These are phyloP conservation scores for Megalops atlanticus DNA, from an alignment of 2,113 vertebrate species.

Conservation along the genomic window DNA sequence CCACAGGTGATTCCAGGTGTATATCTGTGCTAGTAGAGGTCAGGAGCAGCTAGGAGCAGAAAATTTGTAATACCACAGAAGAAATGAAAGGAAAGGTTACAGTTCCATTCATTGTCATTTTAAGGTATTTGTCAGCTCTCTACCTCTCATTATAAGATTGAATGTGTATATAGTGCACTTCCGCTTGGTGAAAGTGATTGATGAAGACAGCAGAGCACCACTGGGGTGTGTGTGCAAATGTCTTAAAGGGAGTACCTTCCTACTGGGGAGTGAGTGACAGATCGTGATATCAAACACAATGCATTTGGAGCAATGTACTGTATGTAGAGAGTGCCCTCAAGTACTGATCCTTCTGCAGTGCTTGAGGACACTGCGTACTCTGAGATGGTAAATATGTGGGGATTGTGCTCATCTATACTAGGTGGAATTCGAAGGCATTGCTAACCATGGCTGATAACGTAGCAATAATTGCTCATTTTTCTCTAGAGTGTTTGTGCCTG, in stretches of 20 bases:
- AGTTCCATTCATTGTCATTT: neutral
- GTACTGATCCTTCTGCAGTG: neutral
- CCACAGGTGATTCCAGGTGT: neutral
- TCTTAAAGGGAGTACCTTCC: neutral
- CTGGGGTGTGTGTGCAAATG: neutral
- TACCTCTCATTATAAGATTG: neutral
- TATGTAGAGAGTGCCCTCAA: neutral
- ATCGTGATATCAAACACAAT: neutral
- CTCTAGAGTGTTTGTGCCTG: slow-evolving; percentile 6
- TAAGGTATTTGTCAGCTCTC: neutral
- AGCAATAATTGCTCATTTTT: neutral
- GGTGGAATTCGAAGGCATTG: neutral
- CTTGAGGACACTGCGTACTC: neutral
- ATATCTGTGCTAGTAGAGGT: neutral
- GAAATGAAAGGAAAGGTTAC: neutral
- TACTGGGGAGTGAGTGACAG: neutral
- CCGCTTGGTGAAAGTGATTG: neutral
- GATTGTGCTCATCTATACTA: neutral
- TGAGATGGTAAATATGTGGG: neutral
- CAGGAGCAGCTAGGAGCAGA: neutral
- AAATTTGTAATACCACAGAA: neutral
- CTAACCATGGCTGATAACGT: neutral
- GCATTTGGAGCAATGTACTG: neutral
- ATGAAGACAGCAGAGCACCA: neutral
- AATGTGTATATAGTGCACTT: neutral